A percentile compares a stretch with the other conserved stretches of the same genome.
phyloP scores from a whole-genome alignment of 92 coral and sea anemone species.

The Epizoanthus fatuus region DNA sequence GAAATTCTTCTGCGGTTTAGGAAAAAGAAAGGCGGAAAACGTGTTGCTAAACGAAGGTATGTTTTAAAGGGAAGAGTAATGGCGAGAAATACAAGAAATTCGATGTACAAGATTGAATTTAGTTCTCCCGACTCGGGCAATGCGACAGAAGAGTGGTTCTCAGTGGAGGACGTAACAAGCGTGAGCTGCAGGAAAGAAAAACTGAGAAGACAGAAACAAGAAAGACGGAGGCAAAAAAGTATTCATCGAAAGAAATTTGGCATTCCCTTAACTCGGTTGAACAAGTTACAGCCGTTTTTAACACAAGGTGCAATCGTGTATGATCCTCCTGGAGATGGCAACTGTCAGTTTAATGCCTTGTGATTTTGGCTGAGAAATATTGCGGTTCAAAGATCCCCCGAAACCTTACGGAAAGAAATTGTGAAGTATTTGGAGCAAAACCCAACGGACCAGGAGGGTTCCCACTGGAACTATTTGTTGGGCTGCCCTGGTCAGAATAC shows the following conservation, averaged over 20 bases:
- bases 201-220: slow-evolving; percentile 12
- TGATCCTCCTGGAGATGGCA: slow-evolving; percentile 32
- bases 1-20: neutral
- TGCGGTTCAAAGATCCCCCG: slow-evolving; percentile 35
- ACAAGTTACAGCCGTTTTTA: slow-evolving; percentile 9
- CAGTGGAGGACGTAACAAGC: slow-evolving; percentile 58
- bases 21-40: slow-evolving; percentile 28
- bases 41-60: slow-evolving; percentile 52
- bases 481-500: slow-evolving; percentile 29
- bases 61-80: slow-evolving; percentile 47
- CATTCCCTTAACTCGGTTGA: slow-evolving; percentile 2
- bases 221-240: slow-evolving; percentile 5
- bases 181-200: slow-evolving; percentile 15
- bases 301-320: slow-evolving; percentile 3
- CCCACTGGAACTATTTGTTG: slow-evolving; percentile 27
- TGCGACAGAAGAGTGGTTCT: slow-evolving; percentile 46
- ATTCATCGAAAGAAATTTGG: slow-evolving; percentile 20
- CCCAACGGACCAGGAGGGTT: slow-evolving; percentile 47
- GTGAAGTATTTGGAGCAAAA: slow-evolving; percentile 21
- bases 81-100: slow-evolving; percentile 50
- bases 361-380: slow-evolving; percentile 42
- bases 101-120: slow-evolving; percentile 45
- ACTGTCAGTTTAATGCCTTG: slow-evolving; percentile 38
- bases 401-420: slow-evolving; percentile 27
- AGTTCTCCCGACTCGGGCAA: slow-evolving; percentile 34